These are phyloP conservation scores for Germaria angustata DNA, from an alignment of 2,888 invertebrate genomes.

Conservation along the genomic window DNA sequence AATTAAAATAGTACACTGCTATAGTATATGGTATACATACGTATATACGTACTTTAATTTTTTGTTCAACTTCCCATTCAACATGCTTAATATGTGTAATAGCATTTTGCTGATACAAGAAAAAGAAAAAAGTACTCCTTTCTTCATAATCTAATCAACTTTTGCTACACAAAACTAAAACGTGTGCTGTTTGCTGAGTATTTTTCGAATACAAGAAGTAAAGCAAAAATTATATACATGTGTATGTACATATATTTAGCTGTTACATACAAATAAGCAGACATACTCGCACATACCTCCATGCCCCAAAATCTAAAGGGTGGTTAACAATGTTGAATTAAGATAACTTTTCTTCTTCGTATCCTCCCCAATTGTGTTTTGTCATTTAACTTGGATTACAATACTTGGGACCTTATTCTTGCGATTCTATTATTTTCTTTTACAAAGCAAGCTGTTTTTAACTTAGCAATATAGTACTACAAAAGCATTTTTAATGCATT, in stretches of 20 bases:
- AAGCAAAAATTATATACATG: conserved; percentile 10
- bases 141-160: conserved; percentile 60
- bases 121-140: conserved; percentile 24
- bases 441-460: not conserved
- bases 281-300: no score
- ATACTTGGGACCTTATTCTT: conserved; percentile 15
- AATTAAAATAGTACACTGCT: conserved; percentile 35
- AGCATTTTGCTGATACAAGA: conserved; percentile 48
- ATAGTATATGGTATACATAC: conserved; percentile 1
- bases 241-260: conserved; percentile 6
- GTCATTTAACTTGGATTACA: conserved; percentile 43
- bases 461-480: not conserved
- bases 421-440: not conserved
- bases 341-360: conserved; percentile 40
- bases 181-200: conserved; percentile 56
- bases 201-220: conserved; percentile 16
- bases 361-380: conserved; percentile 37
- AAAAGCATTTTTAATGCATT: conserved; percentile 53
- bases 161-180: conserved; percentile 54
- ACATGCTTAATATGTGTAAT: conserved; percentile 30
- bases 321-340: conserved; percentile 41
- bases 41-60: not conserved
- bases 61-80: conserved; percentile 1
- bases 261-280: no score
- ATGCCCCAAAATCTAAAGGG: conserved; percentile 37